Conservation (phyloP, 1,140 invertebrate species). For the Sarcophaga peregrina region DNA sequence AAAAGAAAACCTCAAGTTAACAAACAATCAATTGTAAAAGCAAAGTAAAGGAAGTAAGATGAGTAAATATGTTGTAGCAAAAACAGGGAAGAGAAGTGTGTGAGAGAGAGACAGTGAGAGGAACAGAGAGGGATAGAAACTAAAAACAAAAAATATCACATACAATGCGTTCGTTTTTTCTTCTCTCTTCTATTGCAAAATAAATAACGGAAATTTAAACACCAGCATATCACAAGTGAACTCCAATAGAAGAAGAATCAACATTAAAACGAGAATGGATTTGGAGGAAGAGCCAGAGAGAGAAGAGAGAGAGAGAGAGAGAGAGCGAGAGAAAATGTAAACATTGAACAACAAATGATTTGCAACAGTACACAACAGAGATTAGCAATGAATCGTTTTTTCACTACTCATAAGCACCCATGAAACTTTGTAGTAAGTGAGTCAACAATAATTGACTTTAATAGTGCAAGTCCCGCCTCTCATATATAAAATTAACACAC, state of each 20-base stretch:
- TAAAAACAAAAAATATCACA: too few relatives aligned
- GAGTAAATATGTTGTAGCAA: neutral
- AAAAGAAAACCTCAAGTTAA: neutral
- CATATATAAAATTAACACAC: too few relatives aligned
- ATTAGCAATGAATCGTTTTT: too few relatives aligned
- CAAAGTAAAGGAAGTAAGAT: neutral
- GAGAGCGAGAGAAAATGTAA: neutral
- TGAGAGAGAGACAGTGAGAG: neutral
- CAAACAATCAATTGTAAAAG: neutral
- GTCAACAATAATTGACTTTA: too few relatives aligned
- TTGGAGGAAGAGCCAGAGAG: too few relatives aligned
- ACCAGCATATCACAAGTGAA: neutral
- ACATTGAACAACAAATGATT: neutral
- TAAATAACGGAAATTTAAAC: slow-evolving; percentile 23
- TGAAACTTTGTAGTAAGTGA: too few relatives aligned
- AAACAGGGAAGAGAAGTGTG: neutral
- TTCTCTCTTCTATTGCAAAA: neutral
- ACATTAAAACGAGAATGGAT: too few relatives aligned
- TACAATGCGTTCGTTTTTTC: neutral
- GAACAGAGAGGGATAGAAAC: too few relatives aligned
- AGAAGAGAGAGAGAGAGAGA: neutral
- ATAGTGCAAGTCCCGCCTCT: too few relatives aligned
- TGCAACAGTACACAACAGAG: neutral
- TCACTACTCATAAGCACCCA: too few relatives aligned
- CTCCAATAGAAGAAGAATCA: too few relatives aligned